Evolutionary conservation across 2,113 vertebrate genomes (phyloP).

Genomic region (Corvus hawaiiensis): DNA sequence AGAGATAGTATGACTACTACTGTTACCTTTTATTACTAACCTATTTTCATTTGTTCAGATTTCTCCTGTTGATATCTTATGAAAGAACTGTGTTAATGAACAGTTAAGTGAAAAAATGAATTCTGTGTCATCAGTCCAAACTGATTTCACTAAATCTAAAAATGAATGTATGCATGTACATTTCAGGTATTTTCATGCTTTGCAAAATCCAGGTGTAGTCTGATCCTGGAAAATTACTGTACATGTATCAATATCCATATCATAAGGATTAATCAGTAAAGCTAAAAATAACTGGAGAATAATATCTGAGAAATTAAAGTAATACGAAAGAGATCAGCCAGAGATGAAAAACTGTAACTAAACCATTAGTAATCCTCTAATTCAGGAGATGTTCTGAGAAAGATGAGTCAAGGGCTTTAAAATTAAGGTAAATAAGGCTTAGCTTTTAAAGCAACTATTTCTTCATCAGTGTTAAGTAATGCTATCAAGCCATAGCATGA

Average conservation of each 20-base stretch:
- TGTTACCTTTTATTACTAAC: not conserved
- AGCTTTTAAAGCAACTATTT: not conserved
- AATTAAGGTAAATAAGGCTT: not conserved
- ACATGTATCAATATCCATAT: not conserved
- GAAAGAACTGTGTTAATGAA: not conserved
- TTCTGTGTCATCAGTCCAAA: not conserved
- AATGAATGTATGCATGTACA: not conserved
- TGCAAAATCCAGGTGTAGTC: not conserved
- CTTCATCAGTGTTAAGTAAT: conserved; percentile 4
- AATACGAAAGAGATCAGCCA: not conserved
- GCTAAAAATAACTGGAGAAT: conserved; percentile 11
- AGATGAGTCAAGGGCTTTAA: conserved; percentile 44
- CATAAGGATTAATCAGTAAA: not conserved
- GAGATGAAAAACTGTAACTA: conserved; percentile 26
- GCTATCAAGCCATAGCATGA: conserved; percentile 14
- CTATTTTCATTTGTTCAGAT: not conserved
- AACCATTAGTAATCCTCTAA: conserved; percentile 18
- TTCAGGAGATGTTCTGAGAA: not conserved
- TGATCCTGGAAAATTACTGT: not conserved
- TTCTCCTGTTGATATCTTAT: not conserved
- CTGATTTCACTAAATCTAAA: not conserved
- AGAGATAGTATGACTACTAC: not conserved
- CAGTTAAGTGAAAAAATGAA: not conserved
- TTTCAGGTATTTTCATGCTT: not conserved
- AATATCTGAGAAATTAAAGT: not conserved